Base-by-base conservation (phyloP, 2,113 vertebrate genomes). In the Catharus fuscescens region DNA sequence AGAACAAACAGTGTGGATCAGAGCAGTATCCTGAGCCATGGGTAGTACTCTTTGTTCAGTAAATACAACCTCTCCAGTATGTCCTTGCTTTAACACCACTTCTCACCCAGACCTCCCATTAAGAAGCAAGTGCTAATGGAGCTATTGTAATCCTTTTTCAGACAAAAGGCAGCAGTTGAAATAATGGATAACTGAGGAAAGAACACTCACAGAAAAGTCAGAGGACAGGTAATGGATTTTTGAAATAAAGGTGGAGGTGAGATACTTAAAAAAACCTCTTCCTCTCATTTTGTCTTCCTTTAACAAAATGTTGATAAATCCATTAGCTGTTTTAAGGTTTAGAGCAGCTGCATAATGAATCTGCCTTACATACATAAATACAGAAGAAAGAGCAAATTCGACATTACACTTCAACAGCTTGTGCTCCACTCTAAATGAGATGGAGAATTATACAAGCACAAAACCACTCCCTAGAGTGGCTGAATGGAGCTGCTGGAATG, bases 301-400 rank as follows among this genome's bases (percentile, higher is more conserved):
- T 59, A 84, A 92, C 80, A 83, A 91, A 95, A 88, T 66, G 10
- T 20, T 66, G 78, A 93, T 79, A 96, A 92, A 95, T 77, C 66
- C 36, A 86, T 93, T 65, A 90, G 45, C 25, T 69, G 18, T 32
- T 96, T 78, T 78, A 93, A 90, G 48, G 76, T 78, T 96, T 84
- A 93, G 59, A 88, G 86, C 29, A 93, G 38, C 72, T 69, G 70
- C 34, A 45, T 85, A 93, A 90, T 83, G 66, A 82, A 80, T 62
- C 50, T 74, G 40, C 38, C 6, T 9, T 77, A 86, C 40, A 19
- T 61, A 78, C 23, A 86, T 45, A 70, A 61, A 95, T 69, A 95
- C 24, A 74, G 34, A 53, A 40, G 53, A 62, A 91, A 92, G 67
- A 70, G 32, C 64, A 72, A 89, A 91, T 90, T 90, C 10, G 0